These are phyloP conservation scores for Geococcyx californianus DNA, from an alignment of 2,113 vertebrate genomes.

Conservation along the genomic window DNA sequence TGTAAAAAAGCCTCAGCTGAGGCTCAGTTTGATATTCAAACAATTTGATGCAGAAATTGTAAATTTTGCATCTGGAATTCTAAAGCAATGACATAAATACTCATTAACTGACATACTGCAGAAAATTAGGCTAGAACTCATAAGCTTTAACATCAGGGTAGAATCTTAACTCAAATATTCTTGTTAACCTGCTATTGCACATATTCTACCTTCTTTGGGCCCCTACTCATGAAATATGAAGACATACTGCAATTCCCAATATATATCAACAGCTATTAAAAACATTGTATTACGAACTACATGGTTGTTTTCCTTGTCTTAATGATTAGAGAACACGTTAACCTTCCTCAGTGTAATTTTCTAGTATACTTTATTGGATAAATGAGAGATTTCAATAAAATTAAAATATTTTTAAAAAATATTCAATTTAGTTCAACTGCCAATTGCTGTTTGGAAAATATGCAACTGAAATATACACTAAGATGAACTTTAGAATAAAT, in stretches of 20 bases:
- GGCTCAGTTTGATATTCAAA: not conserved
- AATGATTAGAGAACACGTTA: not conserved
- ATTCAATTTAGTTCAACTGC: not conserved
- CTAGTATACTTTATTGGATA: not conserved
- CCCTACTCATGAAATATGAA: not conserved
- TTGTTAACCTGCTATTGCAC: not conserved
- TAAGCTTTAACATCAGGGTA: not conserved
- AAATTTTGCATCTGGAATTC: not conserved
- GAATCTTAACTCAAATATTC: not conserved
- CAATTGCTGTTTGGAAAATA: not conserved
- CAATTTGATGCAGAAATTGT: not conserved
- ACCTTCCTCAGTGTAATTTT: not conserved
- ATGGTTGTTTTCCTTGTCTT: not conserved
- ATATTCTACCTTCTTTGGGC: not conserved
- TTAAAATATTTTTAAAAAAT: not conserved
- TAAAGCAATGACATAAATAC: not conserved
- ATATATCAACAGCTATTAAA: not conserved
- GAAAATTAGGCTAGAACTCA: not conserved
- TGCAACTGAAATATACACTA: not conserved
- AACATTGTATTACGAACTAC: not conserved
- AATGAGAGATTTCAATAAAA: not conserved
- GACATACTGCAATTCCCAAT: not conserved
- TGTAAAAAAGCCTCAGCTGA: not conserved
- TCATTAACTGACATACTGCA: not conserved
- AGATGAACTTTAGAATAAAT: constrained; percentile 31